Evolutionary conservation across 2,888 invertebrate genomes (phyloP).

Genomic region (Drosophila paranaensis): DNA sequence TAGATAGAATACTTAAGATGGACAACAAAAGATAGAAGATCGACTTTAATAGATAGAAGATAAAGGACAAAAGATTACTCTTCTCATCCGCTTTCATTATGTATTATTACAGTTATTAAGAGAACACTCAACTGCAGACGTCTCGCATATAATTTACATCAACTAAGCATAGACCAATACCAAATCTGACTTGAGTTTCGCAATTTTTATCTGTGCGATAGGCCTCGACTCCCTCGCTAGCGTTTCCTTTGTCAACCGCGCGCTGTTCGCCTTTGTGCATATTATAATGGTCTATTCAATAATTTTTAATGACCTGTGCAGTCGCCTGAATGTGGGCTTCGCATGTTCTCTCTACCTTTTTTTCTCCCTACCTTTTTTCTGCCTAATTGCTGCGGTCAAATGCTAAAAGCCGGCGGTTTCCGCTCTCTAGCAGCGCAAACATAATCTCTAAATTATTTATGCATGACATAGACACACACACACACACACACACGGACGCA

Average conservation of each 20-base stretch:
- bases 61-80: too few species aligned
- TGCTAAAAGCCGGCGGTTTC: constrained; percentile 45
- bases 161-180: not conserved
- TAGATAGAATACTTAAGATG: too few species aligned
- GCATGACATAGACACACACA: constrained; percentile 40
- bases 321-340: not conserved
- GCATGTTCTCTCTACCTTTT: constrained; percentile 4
- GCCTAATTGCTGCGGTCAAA: constrained; percentile 71
- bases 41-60: too few species aligned
- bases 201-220: not conserved
- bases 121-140: not conserved
- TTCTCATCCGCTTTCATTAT: too few species aligned
- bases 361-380: not conserved
- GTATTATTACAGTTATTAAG: not conserved
- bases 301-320: constrained; percentile 7
- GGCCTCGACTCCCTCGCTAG: too few species aligned
- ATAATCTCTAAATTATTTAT: constrained; percentile 65
- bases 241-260: too few species aligned
- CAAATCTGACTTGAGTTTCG: too few species aligned
- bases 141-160: not conserved
- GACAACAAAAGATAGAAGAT: too few species aligned
- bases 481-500: constrained; percentile 1
- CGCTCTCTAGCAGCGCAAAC: constrained; percentile 15
- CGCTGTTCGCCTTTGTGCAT: constrained; percentile 3
- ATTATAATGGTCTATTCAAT: constrained; percentile 14